Base-by-base conservation (phyloP, 2,888 invertebrate species). In the Esperia sulphurella region DNA sequence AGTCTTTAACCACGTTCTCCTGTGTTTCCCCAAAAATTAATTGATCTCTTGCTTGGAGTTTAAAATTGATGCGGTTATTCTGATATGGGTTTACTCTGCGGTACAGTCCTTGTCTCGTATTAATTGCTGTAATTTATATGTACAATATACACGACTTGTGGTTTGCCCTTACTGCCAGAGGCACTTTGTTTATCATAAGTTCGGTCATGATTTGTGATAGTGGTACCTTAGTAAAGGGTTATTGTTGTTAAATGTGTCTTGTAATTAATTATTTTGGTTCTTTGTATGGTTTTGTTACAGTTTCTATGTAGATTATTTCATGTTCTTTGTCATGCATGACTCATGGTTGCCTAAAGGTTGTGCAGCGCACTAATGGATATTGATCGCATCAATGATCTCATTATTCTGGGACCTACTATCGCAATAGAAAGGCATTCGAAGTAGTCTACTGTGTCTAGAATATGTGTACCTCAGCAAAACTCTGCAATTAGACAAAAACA, bases 61-160 rank as follows among this genome's bases (percentile, higher is more conserved):
- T 31, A 31, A 8, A 31, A 31, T 31, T 31, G 31, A 31, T 31
- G 31, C 10, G 31, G 31, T 31, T 31, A 31, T 31, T 31, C 10
- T 31, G 31, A 31, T 31, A 31, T 31, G 31, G 31, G 31, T 31
- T 21, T 21, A 21, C 21, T 21, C 3, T 21, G 21, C 21, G 37
- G 39, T 13, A 39, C 39, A 39, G 39, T 45, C 30, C 8, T 39
- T 12, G 31, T 31, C 31, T 31, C 31, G 10, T 45, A 39, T 38
- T 45, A 45, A 45, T 45, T 45, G 39, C 45, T 45, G 29, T 45
- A 45, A 45, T 45, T 45, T 45, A 28, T 45, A 45, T 39, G 37
- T 45, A 39, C 35, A 37, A 14, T 14, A 14, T 14, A 39, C 39
- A 39, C n/a, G 45, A 39, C 14, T 29, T 9, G 45, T 21, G 45